These are phyloP conservation scores for Ips nitidus DNA, from an alignment of 1,140 invertebrate species.

Conservation along the genomic window DNA sequence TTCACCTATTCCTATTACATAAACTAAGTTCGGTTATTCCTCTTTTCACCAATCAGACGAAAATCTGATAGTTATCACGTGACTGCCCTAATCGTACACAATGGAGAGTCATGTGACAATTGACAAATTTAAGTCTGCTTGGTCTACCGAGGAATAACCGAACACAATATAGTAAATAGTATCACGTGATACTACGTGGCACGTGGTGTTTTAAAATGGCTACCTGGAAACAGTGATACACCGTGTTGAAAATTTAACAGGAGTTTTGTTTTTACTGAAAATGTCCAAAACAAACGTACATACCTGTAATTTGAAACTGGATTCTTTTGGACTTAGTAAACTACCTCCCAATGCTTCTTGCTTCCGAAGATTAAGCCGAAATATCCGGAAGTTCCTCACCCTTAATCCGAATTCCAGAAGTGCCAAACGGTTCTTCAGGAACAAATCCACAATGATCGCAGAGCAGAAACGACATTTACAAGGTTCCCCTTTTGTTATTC, in stretches of 20 bases:
- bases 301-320: constrained; percentile 22
- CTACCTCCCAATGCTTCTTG: constrained; percentile 31
- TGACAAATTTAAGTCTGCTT: no score
- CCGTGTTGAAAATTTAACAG: neutral
- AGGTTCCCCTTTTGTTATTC: constrained; percentile 23
- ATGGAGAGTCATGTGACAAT: no score
- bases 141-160: no score
- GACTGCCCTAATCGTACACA: no score
- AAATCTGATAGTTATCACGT: no score
- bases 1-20: no score
- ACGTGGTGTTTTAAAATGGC: no score
- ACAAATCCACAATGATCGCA: constrained; percentile 20
- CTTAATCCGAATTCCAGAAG: constrained; percentile 22
- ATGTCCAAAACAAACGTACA: constrained; percentile 21
- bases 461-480: constrained; percentile 30
- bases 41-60: no score
- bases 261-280: neutral
- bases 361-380: constrained; percentile 11
- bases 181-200: no score
- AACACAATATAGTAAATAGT: no score
- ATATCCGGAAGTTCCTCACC: constrained; percentile 15
- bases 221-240: no score
- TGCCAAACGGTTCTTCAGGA: constrained; percentile 27
- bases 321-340: constrained; percentile 19
- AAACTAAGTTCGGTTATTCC: no score